Conservation (phyloP, 2,797 vertebrate species). For the Capromys pilorides region DNA sequence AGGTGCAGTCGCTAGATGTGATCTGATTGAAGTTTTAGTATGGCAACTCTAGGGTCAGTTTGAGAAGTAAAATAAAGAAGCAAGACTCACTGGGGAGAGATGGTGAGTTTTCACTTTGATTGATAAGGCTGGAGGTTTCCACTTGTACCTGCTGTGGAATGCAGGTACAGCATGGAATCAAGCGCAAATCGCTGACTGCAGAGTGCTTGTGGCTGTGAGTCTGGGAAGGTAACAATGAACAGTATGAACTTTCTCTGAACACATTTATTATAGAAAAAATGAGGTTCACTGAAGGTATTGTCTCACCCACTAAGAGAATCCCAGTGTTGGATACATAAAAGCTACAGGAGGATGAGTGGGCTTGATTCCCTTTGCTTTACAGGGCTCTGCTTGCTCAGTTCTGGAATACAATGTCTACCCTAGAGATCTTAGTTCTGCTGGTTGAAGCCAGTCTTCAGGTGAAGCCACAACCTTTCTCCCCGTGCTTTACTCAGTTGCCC, state of each 20-base stretch:
- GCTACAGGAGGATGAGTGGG: not conserved
- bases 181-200: not conserved
- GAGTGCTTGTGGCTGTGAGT: rapidly evolving
- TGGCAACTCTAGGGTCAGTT: not conserved
- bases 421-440: not conserved
- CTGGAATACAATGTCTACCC: not conserved
- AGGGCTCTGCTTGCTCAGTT: not conserved
- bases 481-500: too few species aligned
- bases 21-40: not conserved
- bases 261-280: not conserved
- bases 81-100: not conserved
- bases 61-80: not conserved
- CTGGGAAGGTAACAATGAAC: not conserved
- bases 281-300: not conserved
- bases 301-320: not conserved
- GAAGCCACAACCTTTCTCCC: too few species aligned
- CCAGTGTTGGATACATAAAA: not conserved
- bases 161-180: too few species aligned
- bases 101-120: not conserved
- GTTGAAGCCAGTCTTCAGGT: too few species aligned
- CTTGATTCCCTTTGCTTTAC: not conserved
- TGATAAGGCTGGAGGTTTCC: not conserved
- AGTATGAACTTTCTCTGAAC: not conserved
- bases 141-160: too few species aligned
- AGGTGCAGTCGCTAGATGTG: not conserved